These are phyloP conservation scores for Agrochola litura DNA, from an alignment of 2,888 invertebrate species.

Conservation along the genomic window DNA sequence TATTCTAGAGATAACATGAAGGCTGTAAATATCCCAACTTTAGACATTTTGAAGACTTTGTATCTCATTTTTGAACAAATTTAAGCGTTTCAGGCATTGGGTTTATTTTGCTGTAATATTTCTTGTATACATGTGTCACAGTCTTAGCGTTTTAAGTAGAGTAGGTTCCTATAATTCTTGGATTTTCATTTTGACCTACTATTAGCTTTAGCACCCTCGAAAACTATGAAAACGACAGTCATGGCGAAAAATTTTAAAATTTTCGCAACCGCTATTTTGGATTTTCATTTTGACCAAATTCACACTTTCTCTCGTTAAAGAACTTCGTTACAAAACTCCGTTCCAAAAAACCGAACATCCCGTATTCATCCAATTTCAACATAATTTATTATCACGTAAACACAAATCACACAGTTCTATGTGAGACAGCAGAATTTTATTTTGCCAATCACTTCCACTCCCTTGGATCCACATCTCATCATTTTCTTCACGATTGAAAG, in stretches of 20 bases:
- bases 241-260: no score
- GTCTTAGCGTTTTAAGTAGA: background rate
- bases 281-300: no score
- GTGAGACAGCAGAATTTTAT: slow-evolving; percentile 38
- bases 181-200: no score
- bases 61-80: slow-evolving; percentile 28
- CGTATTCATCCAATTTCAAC: background rate
- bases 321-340: no score
- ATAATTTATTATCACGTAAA: background rate
- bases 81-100: background rate
- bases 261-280: no score
- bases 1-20: slow-evolving; percentile 29
- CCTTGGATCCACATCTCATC: slow-evolving; percentile 41
- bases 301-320: no score
- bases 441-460: slow-evolving; percentile 50
- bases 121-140: background rate
- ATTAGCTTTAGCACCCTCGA: no score
- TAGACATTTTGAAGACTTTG: slow-evolving; percentile 23
- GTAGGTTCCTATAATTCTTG: no score
- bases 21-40: slow-evolving; percentile 45
- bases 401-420: slow-evolving; percentile 17
- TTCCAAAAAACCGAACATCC: background rate
- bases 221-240: no score
- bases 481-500: slow-evolving; percentile 48
- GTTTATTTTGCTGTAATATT: slow-evolving; percentile 9